Percentiles rank a stretch among this genome's conserved stretches.
These are phyloP conservation scores for Rynchops niger DNA, from an alignment of 2,113 vertebrate species.

Conservation along the genomic window DNA sequence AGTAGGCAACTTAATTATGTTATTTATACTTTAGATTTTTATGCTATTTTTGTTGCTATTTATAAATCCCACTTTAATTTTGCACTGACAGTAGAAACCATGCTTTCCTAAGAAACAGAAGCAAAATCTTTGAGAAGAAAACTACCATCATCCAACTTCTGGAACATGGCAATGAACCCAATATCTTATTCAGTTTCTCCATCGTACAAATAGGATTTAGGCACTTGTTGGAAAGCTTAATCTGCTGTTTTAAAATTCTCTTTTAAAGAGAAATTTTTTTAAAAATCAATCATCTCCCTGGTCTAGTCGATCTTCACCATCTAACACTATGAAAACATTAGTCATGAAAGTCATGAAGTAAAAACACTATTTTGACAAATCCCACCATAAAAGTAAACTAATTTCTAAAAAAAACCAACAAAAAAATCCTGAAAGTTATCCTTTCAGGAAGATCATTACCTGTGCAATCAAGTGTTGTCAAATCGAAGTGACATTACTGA, in stretches of 20 bases:
- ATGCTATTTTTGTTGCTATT: not conserved
- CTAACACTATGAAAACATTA: not conserved
- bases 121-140: not conserved
- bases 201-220: not conserved
- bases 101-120: not conserved
- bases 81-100: not conserved
- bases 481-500: not conserved
- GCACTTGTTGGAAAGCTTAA: not conserved
- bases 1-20: not conserved
- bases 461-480: not conserved
- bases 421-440: not conserved
- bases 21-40: not conserved
- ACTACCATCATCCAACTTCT: not conserved
- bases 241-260: not conserved
- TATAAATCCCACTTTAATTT: not conserved
- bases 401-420: not conserved
- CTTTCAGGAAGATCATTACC: not conserved
- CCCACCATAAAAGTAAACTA: not conserved
- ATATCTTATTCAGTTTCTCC: not conserved
- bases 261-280: not conserved
- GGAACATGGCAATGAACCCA: not conserved
- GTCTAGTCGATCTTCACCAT: not conserved
- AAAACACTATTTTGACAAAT: not conserved
- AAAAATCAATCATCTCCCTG: not conserved
- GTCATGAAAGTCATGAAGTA: not conserved